phyloP scores from a whole-genome alignment of 2,797 vertebrate species.

The Zalophus californianus region DNA sequence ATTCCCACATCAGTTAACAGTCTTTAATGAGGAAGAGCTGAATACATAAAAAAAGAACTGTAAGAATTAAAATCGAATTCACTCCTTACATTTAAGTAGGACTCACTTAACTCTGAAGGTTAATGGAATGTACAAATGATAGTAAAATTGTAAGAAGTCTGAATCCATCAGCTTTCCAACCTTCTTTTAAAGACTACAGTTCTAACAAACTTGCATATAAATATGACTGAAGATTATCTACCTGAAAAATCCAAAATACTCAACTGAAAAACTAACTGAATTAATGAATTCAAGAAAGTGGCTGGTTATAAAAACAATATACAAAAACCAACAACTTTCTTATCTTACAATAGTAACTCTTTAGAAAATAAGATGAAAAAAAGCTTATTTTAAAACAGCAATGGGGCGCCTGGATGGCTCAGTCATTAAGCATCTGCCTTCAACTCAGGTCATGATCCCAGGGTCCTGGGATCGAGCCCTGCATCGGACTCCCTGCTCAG shows the following conservation, averaged over 20 bases:
- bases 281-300: background rate
- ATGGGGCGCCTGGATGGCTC: background rate
- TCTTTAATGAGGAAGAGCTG: background rate
- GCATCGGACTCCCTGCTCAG: too few relatives aligned
- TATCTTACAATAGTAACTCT: background rate
- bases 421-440: too few relatives aligned
- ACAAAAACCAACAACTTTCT: background rate
- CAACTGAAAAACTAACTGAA: background rate
- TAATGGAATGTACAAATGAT: background rate
- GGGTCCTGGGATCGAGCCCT: too few relatives aligned
- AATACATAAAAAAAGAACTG: background rate
- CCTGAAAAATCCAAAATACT: background rate
- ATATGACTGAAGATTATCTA: background rate
- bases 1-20: background rate
- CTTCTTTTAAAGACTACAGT: background rate
- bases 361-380: background rate
- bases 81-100: constrained; percentile 43
- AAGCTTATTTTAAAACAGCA: background rate
- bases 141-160: background rate
- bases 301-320: background rate
- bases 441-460: too few relatives aligned
- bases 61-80: background rate
- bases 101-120: background rate
- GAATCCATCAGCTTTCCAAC: background rate
- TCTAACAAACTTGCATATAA: background rate